Conservation (phyloP, 2,113 vertebrate species). For the Bos javanicus region DNA sequence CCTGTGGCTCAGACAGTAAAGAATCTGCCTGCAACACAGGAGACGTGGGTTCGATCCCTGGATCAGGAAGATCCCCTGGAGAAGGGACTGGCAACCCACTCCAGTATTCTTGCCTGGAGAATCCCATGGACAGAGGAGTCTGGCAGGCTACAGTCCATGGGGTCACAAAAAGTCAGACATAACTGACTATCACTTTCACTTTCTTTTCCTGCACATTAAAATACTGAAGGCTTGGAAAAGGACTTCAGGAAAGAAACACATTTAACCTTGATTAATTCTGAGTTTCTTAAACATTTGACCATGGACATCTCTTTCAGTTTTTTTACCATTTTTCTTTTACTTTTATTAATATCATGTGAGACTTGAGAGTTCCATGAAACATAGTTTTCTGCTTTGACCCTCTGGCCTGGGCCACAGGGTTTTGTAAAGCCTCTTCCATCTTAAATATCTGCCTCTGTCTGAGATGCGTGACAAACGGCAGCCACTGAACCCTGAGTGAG, state of each 20-base stretch:
- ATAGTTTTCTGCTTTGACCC: neutral
- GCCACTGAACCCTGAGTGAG: neutral
- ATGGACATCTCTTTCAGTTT: neutral
- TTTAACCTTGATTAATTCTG: neutral
- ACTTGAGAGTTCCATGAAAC: neutral
- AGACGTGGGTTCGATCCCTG: neutral
- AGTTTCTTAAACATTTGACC: conserved; percentile 29
- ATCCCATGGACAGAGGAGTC: neutral
- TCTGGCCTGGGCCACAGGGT: neutral
- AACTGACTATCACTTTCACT: neutral
- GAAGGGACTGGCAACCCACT: neutral
- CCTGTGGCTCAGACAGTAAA: neutral
- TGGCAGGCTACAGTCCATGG: neutral
- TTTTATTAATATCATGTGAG: neutral
- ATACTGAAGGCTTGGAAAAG: neutral
- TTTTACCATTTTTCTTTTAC: neutral
- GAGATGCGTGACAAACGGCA: neutral
- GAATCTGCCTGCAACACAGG: neutral
- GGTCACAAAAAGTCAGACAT: neutral
- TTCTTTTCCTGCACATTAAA: neutral
- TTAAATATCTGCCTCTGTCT: neutral
- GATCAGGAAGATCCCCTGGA: neutral
- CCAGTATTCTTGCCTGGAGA: neutral
- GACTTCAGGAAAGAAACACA: neutral
- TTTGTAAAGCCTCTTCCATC: neutral